A percentile compares a stretch with the other conserved stretches of the same genome.
phyloP scores from a whole-genome alignment of 2,797 vertebrate species.

The Spinus olivaceus region DNA sequence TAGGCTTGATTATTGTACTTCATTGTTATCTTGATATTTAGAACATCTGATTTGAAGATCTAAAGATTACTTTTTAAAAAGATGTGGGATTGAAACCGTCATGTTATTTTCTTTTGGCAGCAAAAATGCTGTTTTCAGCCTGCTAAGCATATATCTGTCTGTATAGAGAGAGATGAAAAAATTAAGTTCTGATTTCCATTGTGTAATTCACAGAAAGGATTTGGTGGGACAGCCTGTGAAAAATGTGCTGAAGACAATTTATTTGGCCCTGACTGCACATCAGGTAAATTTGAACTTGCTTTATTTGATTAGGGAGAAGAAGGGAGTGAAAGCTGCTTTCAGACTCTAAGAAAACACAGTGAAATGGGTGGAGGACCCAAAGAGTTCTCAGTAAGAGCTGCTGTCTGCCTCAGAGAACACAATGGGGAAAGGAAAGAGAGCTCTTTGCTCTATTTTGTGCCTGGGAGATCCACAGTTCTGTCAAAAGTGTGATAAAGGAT shows the following conservation, averaged over 20 bases:
- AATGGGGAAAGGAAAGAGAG: not conserved
- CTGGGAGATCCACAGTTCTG: not conserved
- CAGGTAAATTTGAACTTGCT: slow-evolving; percentile 68
- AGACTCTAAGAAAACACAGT: not conserved
- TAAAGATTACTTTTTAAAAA: not conserved
- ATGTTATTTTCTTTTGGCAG: not conserved
- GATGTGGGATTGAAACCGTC: accelerated
- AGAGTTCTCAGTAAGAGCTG: not conserved
- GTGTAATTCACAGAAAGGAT: slow-evolving; percentile 72
- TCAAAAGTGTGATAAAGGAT: not conserved
- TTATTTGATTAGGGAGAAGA: not conserved
- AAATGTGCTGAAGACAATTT: slow-evolving; percentile 73
- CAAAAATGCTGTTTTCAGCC: not conserved
- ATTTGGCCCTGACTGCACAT: slow-evolving; percentile 79
- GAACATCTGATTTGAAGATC: not conserved
- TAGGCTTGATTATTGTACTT: not conserved
- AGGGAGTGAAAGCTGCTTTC: not conserved
- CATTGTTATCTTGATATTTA: not conserved
- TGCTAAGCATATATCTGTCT: not conserved
- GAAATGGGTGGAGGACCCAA: not conserved
- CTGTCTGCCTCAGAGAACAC: not conserved
- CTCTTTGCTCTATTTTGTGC: not conserved
- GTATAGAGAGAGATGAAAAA: not conserved
- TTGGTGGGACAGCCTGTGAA: slow-evolving; percentile 85
- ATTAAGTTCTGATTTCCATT: not conserved